These are phyloP conservation scores for Peromyscus maniculatus DNA, from an alignment of 2,113 vertebrate genomes.

Conservation along the genomic window DNA sequence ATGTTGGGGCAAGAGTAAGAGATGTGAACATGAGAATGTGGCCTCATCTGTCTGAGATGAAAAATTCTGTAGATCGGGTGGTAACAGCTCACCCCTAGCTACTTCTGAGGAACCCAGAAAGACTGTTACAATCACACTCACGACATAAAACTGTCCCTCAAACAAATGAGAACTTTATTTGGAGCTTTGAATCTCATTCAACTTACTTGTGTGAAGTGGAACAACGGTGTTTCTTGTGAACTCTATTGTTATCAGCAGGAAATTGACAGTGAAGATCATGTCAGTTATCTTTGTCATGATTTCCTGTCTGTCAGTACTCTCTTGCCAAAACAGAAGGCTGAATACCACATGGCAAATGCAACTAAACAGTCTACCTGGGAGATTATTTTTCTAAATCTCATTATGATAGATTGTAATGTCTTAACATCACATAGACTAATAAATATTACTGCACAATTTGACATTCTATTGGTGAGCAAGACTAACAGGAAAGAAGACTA, in stretches of 20 bases:
- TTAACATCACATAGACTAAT: neutral
- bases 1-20: neutral
- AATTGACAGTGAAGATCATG: slow-evolving; percentile 2
- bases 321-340: neutral
- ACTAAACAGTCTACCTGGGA: neutral
- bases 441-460: neutral
- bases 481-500: slow-evolving; percentile 10
- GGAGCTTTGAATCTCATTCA: neutral
- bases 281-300: neutral
- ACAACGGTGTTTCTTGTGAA: neutral
- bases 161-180: neutral
- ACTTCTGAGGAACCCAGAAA: neutral
- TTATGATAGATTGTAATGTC: neutral
- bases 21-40: neutral
- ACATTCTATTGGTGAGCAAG: neutral
- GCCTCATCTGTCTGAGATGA: neutral
- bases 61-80: neutral
- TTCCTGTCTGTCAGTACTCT: neutral
- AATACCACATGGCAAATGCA: neutral
- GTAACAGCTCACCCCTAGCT: neutral
- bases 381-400: neutral
- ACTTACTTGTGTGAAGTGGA: neutral
- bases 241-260: slow-evolving; percentile 1
- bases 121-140: neutral
- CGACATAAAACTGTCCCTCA: neutral